Evolutionary conservation across 2,113 vertebrate species (phyloP), one percentile per base, ranked within the genome.

Genomic region (Spermophilus dauricus): DNA sequence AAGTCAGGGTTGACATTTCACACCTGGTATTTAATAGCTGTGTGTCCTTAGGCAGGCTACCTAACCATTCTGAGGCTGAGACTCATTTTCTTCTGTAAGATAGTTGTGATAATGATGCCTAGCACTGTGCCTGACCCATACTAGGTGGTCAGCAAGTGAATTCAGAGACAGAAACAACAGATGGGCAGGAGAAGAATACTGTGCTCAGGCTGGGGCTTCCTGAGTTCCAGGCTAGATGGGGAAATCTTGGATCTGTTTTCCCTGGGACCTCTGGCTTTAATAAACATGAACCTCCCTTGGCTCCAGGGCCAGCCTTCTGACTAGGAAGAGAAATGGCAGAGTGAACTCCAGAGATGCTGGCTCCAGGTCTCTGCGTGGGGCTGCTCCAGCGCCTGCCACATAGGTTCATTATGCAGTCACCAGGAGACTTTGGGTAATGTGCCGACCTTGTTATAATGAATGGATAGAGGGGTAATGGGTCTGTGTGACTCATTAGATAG

Each of bases 371-470:
- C 1, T 63, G 24, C 26, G n/a, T 72, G 67, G 85, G 76, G 30
- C 63, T 95, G 13, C 76, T 87, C 80, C 39, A 65, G 84, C 83
- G 87, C 73, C 78, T 30, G 39, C 95, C 89, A 34, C 70, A 82
- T 75, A 93, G 78, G 77, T 97, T 97, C 97, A 98, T 98, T 98
- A 97, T 93, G 85, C 95, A 98, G 95, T 96, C 97, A 89, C 85
- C 86, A 95, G 91, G 92, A 98, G 91, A 94, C 89, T 80, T 91
- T 45, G 92, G 97, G 56, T 96, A 97, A 97, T 98, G 82, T 96
- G 98, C 98, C 98, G 98, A 98, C 98, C 98, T 98, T 97, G 98
- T 98, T 98, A 80, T 98, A 98, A 98, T 98, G 98, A 98, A 99
- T 98, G 97, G 94, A 97, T 77, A 91, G 97, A 88, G 22, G 98